phyloP scores from a whole-genome alignment of 2,113 vertebrate species.

The Prunella himalayana region DNA sequence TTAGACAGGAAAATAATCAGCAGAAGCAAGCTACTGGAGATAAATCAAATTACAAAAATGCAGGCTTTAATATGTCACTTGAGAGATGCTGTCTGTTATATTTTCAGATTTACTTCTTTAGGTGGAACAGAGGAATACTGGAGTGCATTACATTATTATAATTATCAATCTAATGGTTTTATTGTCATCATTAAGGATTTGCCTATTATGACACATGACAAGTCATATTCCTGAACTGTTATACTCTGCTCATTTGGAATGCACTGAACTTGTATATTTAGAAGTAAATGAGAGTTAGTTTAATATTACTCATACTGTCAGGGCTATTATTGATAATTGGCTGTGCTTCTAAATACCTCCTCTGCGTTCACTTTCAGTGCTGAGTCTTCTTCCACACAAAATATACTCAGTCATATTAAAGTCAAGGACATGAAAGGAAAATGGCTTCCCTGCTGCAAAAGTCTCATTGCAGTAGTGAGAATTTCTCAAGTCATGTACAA shows the following conservation, averaged over 20 bases:
- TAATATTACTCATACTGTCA: constrained; percentile 17
- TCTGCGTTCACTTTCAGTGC: constrained; percentile 24
- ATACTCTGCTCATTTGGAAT: constrained; percentile 46
- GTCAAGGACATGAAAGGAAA: constrained; percentile 70
- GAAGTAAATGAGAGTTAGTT: constrained; percentile 51
- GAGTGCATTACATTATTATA: constrained; percentile 13
- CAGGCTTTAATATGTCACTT: not conserved
- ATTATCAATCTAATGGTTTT: constrained; percentile 56
- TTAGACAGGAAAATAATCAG: constrained; percentile 24
- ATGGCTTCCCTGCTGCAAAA: constrained; percentile 74
- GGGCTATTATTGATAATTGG: constrained; percentile 34
- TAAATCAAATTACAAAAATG: constrained; percentile 36
- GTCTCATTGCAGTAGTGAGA: constrained; percentile 57
- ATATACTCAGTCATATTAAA: constrained; percentile 67
- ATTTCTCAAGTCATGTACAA: constrained; percentile 37
- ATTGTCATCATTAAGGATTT: constrained; percentile 41
- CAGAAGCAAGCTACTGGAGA: constrained; percentile 7
- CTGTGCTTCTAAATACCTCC: constrained; percentile 36
- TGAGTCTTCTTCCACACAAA: not conserved
- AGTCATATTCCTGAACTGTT: constrained; percentile 40
- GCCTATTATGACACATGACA: constrained; percentile 26
- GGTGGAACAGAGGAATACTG: constrained; percentile 20
- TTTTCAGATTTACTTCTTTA: constrained; percentile 31
- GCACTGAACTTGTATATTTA: constrained; percentile 39
- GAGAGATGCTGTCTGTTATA: not conserved